phyloP scores from a whole-genome alignment of 2,113 vertebrate genomes.

The Leuciscus idus region DNA sequence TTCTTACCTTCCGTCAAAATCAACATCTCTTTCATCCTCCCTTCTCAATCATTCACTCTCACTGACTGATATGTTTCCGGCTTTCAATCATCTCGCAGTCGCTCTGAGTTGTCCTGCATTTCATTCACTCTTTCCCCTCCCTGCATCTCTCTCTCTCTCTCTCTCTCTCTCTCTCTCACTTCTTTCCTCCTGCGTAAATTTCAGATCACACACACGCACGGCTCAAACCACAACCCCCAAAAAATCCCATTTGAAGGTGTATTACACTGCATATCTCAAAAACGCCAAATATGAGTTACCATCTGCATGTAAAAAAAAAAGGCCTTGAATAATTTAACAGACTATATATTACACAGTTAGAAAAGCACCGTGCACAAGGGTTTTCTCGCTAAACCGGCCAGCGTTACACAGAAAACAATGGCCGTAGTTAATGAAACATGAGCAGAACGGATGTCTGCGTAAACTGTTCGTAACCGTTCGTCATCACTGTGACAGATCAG shows the following conservation, averaged over 20 bases:
- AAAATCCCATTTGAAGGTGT: constrained; percentile 39
- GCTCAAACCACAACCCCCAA: constrained; percentile 42
- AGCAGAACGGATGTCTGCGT: not conserved
- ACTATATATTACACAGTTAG: constrained; percentile 5
- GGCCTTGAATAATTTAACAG: constrained; percentile 49
- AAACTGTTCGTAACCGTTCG: not conserved
- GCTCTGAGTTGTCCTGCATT: constrained; percentile 29
- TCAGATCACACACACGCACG: constrained; percentile 26
- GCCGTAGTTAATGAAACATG: not conserved
- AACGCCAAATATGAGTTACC: constrained; percentile 4
- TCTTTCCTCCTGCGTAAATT: constrained; percentile 28
- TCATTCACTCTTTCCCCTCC: constrained; percentile 21
- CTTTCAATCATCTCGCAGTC: constrained; percentile 27
- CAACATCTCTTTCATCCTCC: constrained; percentile 31
- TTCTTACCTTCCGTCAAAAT: constrained; percentile 19
- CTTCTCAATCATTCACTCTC: constrained; percentile 20
- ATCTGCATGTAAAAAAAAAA: constrained; percentile 7
- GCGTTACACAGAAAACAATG: not conserved
- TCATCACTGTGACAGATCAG: not conserved
- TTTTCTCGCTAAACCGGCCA: not conserved
- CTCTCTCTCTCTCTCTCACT: constrained; percentile 14
- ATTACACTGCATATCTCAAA: constrained; percentile 23
- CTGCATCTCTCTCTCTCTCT: constrained; percentile 4
- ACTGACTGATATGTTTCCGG: constrained; percentile 18
- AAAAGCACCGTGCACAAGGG: not conserved